Conservation (phyloP, 2,888 invertebrate genomes). For the Ichneumon xanthorius region DNA sequence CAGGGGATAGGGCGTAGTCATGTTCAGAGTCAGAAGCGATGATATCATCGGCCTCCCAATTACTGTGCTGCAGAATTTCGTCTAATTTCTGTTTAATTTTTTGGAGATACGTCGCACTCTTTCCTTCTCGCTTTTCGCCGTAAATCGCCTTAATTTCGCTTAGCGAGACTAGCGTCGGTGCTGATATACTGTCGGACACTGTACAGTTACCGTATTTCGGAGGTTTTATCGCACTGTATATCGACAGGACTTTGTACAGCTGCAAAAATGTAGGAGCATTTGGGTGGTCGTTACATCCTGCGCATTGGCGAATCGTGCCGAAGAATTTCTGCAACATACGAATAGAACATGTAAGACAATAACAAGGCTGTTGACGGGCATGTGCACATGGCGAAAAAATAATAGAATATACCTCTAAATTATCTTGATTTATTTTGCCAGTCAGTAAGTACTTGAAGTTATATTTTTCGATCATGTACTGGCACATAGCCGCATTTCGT, state of each 20-base stretch:
- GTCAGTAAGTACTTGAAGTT: constrained; percentile 66
- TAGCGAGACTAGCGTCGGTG: constrained; percentile 42
- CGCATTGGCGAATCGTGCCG: constrained; percentile 58
- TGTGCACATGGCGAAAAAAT: no score
- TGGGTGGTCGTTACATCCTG: constrained; percentile 58
- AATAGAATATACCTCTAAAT: constrained; percentile 66
- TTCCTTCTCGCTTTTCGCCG: constrained; percentile 3
- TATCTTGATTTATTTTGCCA: constrained; percentile 71
- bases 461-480: constrained; percentile 59
- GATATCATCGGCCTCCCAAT: constrained; percentile 61
- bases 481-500: constrained; percentile 58
- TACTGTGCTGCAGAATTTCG: not conserved
- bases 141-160: constrained; percentile 4
- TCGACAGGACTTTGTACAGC: constrained; percentile 67
- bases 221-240: constrained; percentile 58
- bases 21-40: constrained; percentile 48
- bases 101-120: not conserved
- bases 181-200: constrained; percentile 45
- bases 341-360: not conserved
- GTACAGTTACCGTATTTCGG: constrained; percentile 68
- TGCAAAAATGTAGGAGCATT: constrained; percentile 65
- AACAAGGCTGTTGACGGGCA: no score
- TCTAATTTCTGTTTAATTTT: constrained; percentile 32
- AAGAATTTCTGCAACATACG: constrained; percentile 57
- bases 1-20: constrained; percentile 51